Conservation (phyloP, 1,140 invertebrate genomes). For the Ctenoplectra terminalis region DNA sequence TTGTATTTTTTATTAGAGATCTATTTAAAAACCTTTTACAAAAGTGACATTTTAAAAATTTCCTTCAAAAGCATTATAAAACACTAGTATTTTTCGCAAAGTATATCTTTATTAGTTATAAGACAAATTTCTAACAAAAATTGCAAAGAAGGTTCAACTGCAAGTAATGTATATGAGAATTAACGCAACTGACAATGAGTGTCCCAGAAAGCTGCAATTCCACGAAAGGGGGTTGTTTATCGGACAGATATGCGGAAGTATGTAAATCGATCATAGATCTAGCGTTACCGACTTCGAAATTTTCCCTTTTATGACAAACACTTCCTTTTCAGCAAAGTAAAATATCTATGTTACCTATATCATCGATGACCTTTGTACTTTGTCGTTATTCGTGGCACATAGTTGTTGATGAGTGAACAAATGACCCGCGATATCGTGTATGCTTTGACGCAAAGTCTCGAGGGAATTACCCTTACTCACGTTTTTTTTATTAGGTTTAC, state of each 20-base stretch:
- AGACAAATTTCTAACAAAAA: not conserved
- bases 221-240: conserved; percentile 1
- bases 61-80: no score
- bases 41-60: no score
- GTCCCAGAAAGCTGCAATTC: not conserved
- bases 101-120: not conserved
- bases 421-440: conserved; percentile 59
- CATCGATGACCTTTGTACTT: conserved; percentile 56
- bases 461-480: not conserved
- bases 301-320: not conserved
- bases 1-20: no score
- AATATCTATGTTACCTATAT: conserved; percentile 44
- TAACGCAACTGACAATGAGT: not conserved
- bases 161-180: not conserved
- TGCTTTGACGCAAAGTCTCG: not conserved
- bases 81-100: no score
- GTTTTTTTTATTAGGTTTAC: not conserved
- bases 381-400: conserved; percentile 41
- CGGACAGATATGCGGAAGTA: conserved; percentile 4
- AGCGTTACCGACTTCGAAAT: not conserved
- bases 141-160: not conserved
- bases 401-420: conserved; percentile 37
- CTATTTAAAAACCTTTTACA: no score
- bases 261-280: not conserved
- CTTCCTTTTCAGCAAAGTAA: not conserved